Conservation (phyloP, 2,113 vertebrate genomes). For the Arothron firmamentum region DNA sequence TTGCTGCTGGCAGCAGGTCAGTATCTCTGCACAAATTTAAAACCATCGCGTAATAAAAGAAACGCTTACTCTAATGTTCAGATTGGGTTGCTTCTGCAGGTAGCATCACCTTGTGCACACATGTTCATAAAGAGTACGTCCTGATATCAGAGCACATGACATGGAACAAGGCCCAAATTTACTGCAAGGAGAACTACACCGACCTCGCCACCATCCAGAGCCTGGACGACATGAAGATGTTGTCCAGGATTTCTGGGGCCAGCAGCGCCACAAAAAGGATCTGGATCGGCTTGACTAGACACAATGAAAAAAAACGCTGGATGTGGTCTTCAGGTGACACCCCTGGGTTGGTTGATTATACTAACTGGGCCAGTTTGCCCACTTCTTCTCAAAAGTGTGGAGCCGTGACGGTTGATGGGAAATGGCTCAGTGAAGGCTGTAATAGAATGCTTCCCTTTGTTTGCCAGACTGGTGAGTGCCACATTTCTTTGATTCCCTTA, state of each 20-base stretch:
- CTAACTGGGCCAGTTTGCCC: slow-evolving; percentile 16
- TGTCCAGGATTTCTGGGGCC: background rate
- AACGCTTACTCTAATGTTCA: background rate
- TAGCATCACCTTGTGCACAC: background rate
- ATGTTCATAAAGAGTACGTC: background rate
- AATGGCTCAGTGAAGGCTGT: slow-evolving; percentile 12
- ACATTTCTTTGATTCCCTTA: background rate
- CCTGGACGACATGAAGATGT: background rate
- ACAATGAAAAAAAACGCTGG: background rate
- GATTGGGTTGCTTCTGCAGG: background rate
- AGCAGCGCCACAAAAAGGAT: accelerated
- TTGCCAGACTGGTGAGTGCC: slow-evolving; percentile 18
- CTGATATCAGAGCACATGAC: accelerated
- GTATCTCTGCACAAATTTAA: too few species aligned
- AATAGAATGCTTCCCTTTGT: background rate
- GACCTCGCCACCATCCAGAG: slow-evolving; percentile 6
- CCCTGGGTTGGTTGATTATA: slow-evolving; percentile 1
- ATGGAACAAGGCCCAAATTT: slow-evolving; percentile 1
- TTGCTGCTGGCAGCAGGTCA: too few species aligned
- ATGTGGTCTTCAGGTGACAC: slow-evolving; percentile 30
- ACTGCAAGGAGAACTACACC: slow-evolving; percentile 8
- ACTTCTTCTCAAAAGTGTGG: slow-evolving; percentile 11
- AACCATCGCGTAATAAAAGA: background rate
- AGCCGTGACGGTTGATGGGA: slow-evolving; percentile 13
- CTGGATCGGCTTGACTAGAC: slow-evolving; percentile 27